Evolutionary conservation across 1,140 invertebrate species (phyloP), one percentile per base, ranked within the genome.

Genomic region (Sminthurides bifidus): DNA sequence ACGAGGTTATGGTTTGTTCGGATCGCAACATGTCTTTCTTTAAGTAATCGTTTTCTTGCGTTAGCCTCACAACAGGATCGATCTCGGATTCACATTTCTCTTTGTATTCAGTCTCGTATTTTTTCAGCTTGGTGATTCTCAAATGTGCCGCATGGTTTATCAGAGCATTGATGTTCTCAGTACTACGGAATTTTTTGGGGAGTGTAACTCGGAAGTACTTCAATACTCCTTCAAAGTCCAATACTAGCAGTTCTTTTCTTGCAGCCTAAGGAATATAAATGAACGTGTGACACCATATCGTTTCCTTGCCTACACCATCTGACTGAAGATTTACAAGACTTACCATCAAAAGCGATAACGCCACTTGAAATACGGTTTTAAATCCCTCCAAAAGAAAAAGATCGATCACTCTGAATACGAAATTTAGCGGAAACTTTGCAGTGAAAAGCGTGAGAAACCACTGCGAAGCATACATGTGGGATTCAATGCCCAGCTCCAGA

Each of bases 371-470:
- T 31, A 98, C 75, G 0, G 91, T 92, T 67, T 95, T 88, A 59
- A 92, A 81, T 27, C 92, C 92, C 79, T 92, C 85, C 26, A 91
- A 75, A 6, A 99, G 78, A 71, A 97, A 98, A 30, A 98, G 80
- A 69, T 98, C 95, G 21, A 98, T 75, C 54, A 98, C 95, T 68
- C 92, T 89, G 74, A 96, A 98, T 14, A 98, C 96, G 70, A 98
- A 84, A 69, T 87, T 89, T 1, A 99, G 75, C 2, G 95, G 95
- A 74, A 99, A 99, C 69, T 96, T 86, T 15, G 95, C 93, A 2
- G 95, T 98, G 74, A 95, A 99, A 14, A 98, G 74, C 0, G 95
- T 98, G 23, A 99, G 80, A 76, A 99, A 98, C 96, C 96, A 99
- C 75, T 99, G 95, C 30, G 89, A 92, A 23, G 93, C 95, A 73